These are phyloP conservation scores for Scrobipalpa costella DNA, from an alignment of 2,888 invertebrate genomes.

Conservation along the genomic window DNA sequence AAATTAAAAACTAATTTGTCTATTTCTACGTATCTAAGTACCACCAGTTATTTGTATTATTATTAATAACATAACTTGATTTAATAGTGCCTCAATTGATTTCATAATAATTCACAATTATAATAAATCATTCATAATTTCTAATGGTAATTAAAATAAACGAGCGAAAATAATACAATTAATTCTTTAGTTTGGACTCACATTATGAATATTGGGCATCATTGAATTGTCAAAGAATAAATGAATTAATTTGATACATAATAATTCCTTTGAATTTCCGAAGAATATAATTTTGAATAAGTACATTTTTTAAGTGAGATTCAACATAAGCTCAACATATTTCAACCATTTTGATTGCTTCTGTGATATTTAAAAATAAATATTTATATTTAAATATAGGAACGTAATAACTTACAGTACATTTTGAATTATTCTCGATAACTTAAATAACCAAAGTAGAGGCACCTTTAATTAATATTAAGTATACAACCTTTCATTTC, in stretches of 20 bases:
- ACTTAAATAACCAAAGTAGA: slow-evolving; percentile 25
- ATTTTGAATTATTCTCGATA: background rate
- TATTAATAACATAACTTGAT: slow-evolving; percentile 22
- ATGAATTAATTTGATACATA: background rate
- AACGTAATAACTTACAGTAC: slow-evolving; percentile 59
- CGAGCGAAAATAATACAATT: background rate
- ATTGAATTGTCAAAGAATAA: background rate
- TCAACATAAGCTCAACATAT: slow-evolving; percentile 29
- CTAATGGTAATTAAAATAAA: background rate
- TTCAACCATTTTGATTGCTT: background rate
- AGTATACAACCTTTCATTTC: slow-evolving; percentile 34
- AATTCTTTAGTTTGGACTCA: background rate
- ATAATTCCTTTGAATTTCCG: background rate
- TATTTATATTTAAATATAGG: slow-evolving; percentile 61
- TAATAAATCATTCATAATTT: background rate
- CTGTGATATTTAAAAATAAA: slow-evolving; percentile 39
- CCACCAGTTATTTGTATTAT: slow-evolving; percentile 43
- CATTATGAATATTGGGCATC: background rate
- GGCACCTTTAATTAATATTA: slow-evolving; percentile 30
- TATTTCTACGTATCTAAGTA: slow-evolving; percentile 53
- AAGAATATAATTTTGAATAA: slow-evolving; percentile 30
- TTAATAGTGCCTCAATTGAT: slow-evolving; percentile 16
- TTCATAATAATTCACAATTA: background rate
- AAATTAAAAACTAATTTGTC: slow-evolving; percentile 37
- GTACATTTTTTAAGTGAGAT: slow-evolving; percentile 41